Base-by-base conservation (phyloP, 2,113 vertebrate genomes). In the Lampris megalopsis region DNA sequence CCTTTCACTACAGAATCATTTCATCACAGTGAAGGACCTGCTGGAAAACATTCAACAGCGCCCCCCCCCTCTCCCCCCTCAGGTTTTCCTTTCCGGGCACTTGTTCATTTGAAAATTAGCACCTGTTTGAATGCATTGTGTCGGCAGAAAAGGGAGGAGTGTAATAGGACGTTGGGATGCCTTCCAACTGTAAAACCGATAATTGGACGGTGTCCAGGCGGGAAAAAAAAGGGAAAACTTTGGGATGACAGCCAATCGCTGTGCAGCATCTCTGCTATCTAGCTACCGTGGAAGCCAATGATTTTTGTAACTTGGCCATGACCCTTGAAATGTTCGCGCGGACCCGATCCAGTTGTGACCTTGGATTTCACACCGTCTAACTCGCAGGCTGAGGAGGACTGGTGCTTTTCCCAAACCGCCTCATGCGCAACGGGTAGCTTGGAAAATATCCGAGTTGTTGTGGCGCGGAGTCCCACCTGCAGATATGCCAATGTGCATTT, bases 11-110 rank as follows among this genome's bases (percentile, higher is more conserved):
- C 82, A 92, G 92, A 83, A 78, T 8, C 4, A 10, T 90, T 93
- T 95, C 90, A 94, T 93, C 94, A 90, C 86, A 74, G 77, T 84
- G 90, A 94, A 67, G 89, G 88, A 88, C 80, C 86, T 83, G 77
- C 88, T 94, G 93, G 90, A 92, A 80, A 92, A 88, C 74, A 62
- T 86, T 94, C 90, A 94, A 79, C 80, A 66, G 52, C 59, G 24
- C 53, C 81, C 61, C 71, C 41, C 68, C 24, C 59, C 37, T 53
- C 81, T 61, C 71, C 41, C 68, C 73, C 79, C 43, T 79, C 82
- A 86, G 75, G 52, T 71, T 63, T 63, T 40, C n/a, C 38, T 3
- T 56, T 73, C 48, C n/a, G 5, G 53, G 4, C 56, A 47, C 71
- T 73, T 61, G 63, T 60, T 73, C 58, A 73, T 74, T 81, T 65